Conservation (phyloP, 2,113 vertebrate species). For the Rhinoderma darwinii region DNA sequence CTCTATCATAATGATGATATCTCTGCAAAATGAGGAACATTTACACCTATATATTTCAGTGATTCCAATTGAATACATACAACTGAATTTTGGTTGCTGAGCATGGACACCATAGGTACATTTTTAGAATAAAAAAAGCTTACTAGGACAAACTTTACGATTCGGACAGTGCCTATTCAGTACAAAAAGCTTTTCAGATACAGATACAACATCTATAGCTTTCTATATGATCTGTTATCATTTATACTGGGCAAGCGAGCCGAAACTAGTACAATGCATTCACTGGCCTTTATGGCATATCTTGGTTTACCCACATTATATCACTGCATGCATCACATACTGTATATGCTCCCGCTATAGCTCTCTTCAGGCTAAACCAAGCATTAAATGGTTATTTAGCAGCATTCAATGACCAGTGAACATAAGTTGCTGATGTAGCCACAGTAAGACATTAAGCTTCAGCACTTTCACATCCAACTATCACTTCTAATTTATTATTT, state of each 20-base stretch:
- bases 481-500: not conserved
- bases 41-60: no score
- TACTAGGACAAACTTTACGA: not conserved
- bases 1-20: no score
- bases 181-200: not conserved
- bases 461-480: not conserved
- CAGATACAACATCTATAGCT: no score
- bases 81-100: no score
- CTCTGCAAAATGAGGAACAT: no score
- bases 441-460: not conserved
- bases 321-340: not conserved
- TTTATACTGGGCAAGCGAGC: not conserved
- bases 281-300: not conserved
- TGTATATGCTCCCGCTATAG: not conserved
- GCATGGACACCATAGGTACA: no score
- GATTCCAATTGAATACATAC: no score
- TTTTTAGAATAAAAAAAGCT: not conserved
- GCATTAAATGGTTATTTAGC: slow-evolving; percentile 6
- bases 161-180: not conserved
- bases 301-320: not conserved
- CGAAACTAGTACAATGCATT: slow-evolving; percentile 1
- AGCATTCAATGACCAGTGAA: slow-evolving; percentile 17
- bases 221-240: not conserved
- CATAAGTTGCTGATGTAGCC: slow-evolving; percentile 2
- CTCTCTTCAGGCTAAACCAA: not conserved